These are phyloP conservation scores for Campoletis sonorensis DNA, from an alignment of 1,140 invertebrate species.

Conservation along the genomic window DNA sequence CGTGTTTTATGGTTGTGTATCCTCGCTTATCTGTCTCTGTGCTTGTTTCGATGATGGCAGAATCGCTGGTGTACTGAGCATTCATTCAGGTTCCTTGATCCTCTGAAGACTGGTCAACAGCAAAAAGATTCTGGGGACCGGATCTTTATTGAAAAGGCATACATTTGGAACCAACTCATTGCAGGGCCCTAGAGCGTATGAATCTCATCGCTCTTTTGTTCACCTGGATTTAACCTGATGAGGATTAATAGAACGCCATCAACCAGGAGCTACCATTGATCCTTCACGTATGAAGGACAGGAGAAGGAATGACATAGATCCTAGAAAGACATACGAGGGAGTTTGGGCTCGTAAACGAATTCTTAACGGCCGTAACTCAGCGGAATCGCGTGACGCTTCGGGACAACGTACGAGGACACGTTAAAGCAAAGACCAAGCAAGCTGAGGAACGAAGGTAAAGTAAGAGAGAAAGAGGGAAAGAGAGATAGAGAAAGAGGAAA, in stretches of 20 bases:
- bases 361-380: constrained; percentile 36
- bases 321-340: constrained; percentile 6
- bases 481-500: background rate
- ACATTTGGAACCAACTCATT: no score
- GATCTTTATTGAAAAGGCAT: no score
- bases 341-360: constrained; percentile 38
- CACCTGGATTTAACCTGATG: background rate
- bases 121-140: no score
- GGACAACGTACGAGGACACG: constrained; percentile 12
- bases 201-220: background rate
- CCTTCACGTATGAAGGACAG: background rate
- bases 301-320: background rate
- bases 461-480: background rate
- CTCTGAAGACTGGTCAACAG: no score
- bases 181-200: no score
- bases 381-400: constrained; percentile 27
- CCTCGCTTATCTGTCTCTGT: no score
- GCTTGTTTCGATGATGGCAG: no score
- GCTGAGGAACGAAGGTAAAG: background rate
- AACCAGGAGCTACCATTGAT: background rate
- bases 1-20: no score
- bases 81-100: no score
- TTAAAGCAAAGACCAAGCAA: background rate
- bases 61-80: no score
- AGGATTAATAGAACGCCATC: background rate